phyloP scores from a whole-genome alignment of 1,140 invertebrate species.

The Orchestia grillus region DNA sequence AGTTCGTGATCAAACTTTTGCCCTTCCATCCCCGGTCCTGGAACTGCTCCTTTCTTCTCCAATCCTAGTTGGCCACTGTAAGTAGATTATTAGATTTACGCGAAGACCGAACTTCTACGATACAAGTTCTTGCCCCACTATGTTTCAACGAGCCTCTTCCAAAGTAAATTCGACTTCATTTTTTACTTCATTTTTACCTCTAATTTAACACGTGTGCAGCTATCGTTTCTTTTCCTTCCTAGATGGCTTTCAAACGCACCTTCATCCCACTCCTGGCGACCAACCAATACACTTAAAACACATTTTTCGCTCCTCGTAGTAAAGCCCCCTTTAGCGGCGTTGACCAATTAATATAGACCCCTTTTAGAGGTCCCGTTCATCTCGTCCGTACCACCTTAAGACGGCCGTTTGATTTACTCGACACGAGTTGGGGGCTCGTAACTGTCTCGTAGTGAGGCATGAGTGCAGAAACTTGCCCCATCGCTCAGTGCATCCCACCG shows the following conservation, averaged over 20 bases:
- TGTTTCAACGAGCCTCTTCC: not conserved
- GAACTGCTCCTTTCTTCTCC: not conserved
- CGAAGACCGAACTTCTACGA: not conserved
- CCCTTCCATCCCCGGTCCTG: not conserved
- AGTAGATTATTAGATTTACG: constrained; percentile 10
- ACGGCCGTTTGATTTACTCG: not conserved
- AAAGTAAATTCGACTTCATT: not conserved
- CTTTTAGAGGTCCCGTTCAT: not conserved
- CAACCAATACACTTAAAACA: not conserved
- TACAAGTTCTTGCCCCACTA: not conserved
- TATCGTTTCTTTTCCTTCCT: not conserved
- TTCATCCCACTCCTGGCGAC: not conserved
- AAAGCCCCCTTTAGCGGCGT: not conserved
- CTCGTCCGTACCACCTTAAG: not conserved
- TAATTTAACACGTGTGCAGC: too few relatives aligned
- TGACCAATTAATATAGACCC: not conserved
- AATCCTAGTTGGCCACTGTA: not conserved
- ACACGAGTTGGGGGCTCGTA: constrained; percentile 1
- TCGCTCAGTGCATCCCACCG: not conserved
- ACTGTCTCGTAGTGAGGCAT: constrained; percentile 18
- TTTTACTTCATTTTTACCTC: not conserved
- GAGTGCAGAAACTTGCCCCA: not conserved
- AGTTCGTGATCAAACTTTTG: not conserved
- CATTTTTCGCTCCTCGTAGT: not conserved
- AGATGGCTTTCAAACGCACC: not conserved